Base-by-base conservation (phyloP, 53 echinoderm and acorn worm species). In the Actinopyga echinites region DNA sequence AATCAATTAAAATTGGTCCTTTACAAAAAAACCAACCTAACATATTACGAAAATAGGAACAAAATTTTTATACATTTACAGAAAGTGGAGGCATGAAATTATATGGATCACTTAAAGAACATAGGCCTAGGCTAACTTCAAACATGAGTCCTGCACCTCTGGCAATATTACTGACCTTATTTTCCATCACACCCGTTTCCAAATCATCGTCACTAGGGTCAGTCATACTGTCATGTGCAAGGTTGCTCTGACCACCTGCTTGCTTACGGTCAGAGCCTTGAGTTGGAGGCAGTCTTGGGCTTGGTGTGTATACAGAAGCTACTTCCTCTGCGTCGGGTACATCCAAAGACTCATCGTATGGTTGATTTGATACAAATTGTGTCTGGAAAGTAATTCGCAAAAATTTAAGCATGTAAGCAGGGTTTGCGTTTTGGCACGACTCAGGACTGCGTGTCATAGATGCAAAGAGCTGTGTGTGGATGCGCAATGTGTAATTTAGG, bases 261-360 rank as follows among this genome's bases (percentile, higher is more conserved):
- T 32, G 55, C 25, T 32, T 20, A 4, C 44, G 21, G 23, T 74
- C 74, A 20, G 55, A 30, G 55, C 3, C 30, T 54, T 32, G 30
- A 17, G 10, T 21, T n/a, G 42, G 85, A 43, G 94, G 94, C 65
- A 88, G 92, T 88, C 97, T 83, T 77, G 97, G 97, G 68, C 93
- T 97, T 30, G 97, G 92, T 10, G 94, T 88, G 84, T 94, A 97
- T 63, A 88, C 85, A 61, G 94, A 97, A 65, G 97, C 94, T 22
- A 94, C 97, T 74, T 94, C 97, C 71, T 97, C 97, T 63, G 97
- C 92, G 93, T 97, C 97, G 3, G 92, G 97, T 17, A 97, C 88
- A 59, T 97, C 97, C 83, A 97, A 66, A 36, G 94, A 94, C 69
- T 97, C 97, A 94, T 97, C 97, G 68, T 97, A 97, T 23, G 94